These are phyloP conservation scores for Steinernema feltiae DNA, from an alignment of 1,140 invertebrate genomes.

Conservation along the genomic window DNA sequence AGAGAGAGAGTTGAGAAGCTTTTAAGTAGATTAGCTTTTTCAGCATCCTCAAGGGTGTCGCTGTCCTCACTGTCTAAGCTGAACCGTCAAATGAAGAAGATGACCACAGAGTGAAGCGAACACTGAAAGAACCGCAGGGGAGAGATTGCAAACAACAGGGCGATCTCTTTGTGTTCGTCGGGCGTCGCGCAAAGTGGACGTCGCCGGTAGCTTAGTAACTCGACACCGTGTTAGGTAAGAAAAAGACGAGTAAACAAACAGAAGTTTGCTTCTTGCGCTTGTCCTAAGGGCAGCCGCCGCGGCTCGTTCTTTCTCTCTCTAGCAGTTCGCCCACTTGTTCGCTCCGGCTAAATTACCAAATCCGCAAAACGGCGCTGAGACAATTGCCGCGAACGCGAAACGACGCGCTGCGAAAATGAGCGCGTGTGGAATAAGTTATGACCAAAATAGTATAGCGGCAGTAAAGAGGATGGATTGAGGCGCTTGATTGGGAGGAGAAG, in stretches of 20 bases:
- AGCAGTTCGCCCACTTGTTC: background rate
- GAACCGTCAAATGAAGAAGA: background rate
- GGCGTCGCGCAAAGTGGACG: background rate
- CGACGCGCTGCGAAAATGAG: background rate
- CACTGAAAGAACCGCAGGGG: background rate
- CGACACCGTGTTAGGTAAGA: conserved; percentile 10
- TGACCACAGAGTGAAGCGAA: background rate
- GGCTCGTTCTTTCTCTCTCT: background rate
- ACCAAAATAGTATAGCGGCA: too few species aligned
- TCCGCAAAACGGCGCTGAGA: background rate
- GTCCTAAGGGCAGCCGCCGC: background rate
- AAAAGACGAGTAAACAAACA: conserved; percentile 1
- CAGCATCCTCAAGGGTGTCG: background rate
- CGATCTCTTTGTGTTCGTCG: background rate
- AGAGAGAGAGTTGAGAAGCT: background rate
- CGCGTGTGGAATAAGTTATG: background rate
- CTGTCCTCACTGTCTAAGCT: background rate
- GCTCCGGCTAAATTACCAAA: background rate
- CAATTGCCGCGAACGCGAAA: background rate
- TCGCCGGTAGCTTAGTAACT: background rate
- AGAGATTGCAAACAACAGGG: background rate
- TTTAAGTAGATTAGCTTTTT: conserved; percentile 1
- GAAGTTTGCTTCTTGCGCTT: background rate
- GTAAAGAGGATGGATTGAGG: background rate
- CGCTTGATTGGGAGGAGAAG: background rate